Percentiles rank a stretch among this genome's conserved stretches.
Conservation (phyloP, 1,140 invertebrate species). For the Vanessa atalanta region DNA sequence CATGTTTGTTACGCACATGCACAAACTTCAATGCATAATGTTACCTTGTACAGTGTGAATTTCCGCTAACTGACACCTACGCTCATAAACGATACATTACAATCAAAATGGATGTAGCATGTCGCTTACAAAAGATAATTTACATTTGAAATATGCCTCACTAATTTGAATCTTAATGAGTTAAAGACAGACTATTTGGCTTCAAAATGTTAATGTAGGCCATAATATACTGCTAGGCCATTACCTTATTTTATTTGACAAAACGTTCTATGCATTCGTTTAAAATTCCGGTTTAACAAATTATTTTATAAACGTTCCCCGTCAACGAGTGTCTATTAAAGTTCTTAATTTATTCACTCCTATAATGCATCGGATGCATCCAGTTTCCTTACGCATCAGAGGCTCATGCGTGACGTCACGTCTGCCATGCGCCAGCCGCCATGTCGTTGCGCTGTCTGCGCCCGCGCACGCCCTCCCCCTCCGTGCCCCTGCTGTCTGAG, state of each 20-base stretch:
- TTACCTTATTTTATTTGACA: constrained; percentile 4
- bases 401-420: constrained; percentile 70
- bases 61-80: constrained; percentile 9
- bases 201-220: background rate
- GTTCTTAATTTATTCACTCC: constrained; percentile 48
- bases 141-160: constrained; percentile 25
- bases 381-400: constrained; percentile 61
- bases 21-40: background rate
- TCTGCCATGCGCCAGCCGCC: constrained; percentile 50
- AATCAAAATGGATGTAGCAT: constrained; percentile 4
- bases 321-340: background rate
- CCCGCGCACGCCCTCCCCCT: constrained; percentile 55
- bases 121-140: constrained; percentile 20
- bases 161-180: constrained; percentile 22
- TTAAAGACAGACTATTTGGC: constrained; percentile 4
- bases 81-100: constrained; percentile 1
- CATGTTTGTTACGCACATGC: background rate
- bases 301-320: background rate
- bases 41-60: background rate
- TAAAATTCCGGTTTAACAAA: background rate
- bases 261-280: background rate
- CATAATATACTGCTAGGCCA: background rate
- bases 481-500: constrained; percentile 68
- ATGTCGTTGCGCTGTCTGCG: constrained; percentile 70
- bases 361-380: constrained; percentile 36